These are phyloP conservation scores for Otolemur crassicaudatus DNA, from an alignment of 2,797 vertebrate species.

Conservation along the genomic window DNA sequence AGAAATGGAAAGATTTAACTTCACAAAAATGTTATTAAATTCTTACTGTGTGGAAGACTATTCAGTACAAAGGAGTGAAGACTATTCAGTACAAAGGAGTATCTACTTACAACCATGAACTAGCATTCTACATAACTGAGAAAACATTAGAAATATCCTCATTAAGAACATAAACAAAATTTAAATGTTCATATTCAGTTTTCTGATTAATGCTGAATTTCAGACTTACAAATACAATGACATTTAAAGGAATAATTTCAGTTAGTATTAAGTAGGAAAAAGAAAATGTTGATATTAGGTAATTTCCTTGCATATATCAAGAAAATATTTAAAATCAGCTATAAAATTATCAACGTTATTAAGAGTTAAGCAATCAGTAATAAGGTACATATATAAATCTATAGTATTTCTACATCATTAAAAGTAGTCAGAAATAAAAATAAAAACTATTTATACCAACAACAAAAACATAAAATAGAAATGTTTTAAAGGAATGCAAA, in stretches of 20 bases:
- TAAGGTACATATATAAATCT: neutral
- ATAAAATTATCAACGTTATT: constrained; percentile 45
- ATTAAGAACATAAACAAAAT: constrained; percentile 49
- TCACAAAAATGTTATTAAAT: constrained; percentile 38
- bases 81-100: neutral
- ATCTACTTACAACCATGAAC: constrained; percentile 23
- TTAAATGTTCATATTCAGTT: constrained; percentile 6
- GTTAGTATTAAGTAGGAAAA: neutral
- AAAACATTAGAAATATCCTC: neutral
- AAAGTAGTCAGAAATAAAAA: constrained; percentile 40
- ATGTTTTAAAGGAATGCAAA: constrained; percentile 34
- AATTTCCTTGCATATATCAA: neutral
- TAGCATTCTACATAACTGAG: neutral
- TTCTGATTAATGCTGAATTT: constrained; percentile 15
- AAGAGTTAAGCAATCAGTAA: neutral
- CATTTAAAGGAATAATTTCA: constrained; percentile 32
- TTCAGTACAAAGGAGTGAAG: neutral
- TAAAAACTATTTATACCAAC: constrained; percentile 1
- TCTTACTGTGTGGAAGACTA: neutral
- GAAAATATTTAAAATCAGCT: neutral
- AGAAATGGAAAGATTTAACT: constrained; percentile 48
- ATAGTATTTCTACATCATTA: neutral
- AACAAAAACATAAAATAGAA: constrained; percentile 35
- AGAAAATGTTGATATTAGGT: constrained; percentile 29
- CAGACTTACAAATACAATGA: neutral